These are phyloP conservation scores for Gari tellinella DNA, from an alignment of 2,888 invertebrate genomes.

Conservation along the genomic window DNA sequence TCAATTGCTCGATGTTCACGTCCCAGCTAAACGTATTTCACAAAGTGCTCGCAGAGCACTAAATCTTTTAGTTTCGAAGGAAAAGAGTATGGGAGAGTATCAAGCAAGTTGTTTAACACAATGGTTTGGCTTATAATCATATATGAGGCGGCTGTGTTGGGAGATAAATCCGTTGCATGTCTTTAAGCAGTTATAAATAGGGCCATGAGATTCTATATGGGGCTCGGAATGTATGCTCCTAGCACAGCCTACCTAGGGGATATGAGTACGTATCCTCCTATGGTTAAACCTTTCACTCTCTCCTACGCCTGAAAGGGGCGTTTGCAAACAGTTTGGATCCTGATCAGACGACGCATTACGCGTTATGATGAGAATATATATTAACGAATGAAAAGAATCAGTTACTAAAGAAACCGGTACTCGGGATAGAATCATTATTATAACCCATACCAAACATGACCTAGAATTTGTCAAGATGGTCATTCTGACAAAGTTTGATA, in stretches of 20 bases:
- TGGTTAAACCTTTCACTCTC: too few relatives aligned
- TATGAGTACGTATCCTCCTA: slow-evolving; percentile 9
- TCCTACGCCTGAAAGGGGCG: too few relatives aligned
- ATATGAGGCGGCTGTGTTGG: slow-evolving; percentile 24
- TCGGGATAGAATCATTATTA: too few relatives aligned
- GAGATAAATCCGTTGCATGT: background rate
- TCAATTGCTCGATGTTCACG: slow-evolving; percentile 12
- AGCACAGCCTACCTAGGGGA: slow-evolving; percentile 18
- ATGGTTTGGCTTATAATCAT: slow-evolving; percentile 1
- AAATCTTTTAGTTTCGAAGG: slow-evolving; percentile 6
- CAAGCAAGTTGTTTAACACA: slow-evolving; percentile 16
- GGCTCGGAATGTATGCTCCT: slow-evolving; percentile 17
- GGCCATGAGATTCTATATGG: slow-evolving; percentile 19
- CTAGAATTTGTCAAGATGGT: too few relatives aligned
- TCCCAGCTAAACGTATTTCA: slow-evolving; percentile 11
- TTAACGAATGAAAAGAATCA: too few relatives aligned
- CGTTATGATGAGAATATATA: too few relatives aligned
- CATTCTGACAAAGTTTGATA: too few relatives aligned
- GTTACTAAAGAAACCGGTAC: too few relatives aligned
- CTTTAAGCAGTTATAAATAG: slow-evolving; percentile 9
- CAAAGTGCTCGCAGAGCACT: slow-evolving; percentile 18
- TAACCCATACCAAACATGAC: too few relatives aligned
- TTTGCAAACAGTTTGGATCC: too few relatives aligned
- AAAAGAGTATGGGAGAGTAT: slow-evolving; percentile 16
- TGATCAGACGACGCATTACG: too few relatives aligned